These are phyloP conservation scores for Eclectus roratus DNA, from an alignment of 2,113 vertebrate genomes.

Conservation along the genomic window DNA sequence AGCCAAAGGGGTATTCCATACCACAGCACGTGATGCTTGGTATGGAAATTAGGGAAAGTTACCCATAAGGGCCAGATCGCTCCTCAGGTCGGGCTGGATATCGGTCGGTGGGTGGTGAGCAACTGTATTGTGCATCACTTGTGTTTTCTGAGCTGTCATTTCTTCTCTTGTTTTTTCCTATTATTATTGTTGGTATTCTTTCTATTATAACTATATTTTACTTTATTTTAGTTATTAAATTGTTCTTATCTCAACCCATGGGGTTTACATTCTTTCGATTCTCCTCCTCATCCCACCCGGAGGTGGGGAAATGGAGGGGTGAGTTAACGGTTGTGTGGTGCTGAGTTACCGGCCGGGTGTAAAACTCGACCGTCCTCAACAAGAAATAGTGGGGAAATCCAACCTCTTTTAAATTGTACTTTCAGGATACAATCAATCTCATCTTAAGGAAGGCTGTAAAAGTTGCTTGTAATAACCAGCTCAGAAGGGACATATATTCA, in stretches of 20 bases:
- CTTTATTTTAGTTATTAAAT: background rate
- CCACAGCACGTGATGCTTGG: background rate
- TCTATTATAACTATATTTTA: background rate
- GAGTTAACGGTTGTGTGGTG: background rate
- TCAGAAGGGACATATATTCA: background rate
- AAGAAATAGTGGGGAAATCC: background rate
- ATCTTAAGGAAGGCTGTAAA: background rate
- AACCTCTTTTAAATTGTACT: background rate
- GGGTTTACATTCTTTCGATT: background rate
- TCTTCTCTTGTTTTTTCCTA: background rate
- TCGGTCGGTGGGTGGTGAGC: fast-evolving
- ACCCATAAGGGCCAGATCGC: background rate
- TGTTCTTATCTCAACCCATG: background rate
- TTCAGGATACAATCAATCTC: background rate
- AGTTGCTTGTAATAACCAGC: background rate
- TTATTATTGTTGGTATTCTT: background rate
- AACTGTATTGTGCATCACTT: background rate
- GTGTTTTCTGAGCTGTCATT: background rate
- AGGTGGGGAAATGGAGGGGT: background rate
- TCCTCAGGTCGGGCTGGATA: background rate
- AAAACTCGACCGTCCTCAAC: background rate
- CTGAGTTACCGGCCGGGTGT: background rate
- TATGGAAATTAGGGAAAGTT: background rate
- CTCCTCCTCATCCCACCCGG: background rate
- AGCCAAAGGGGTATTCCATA: background rate